A percentile compares a stretch with the other conserved stretches of the same genome.
Conservation (phyloP, 2,113 vertebrate genomes). For the Egretta garzetta region DNA sequence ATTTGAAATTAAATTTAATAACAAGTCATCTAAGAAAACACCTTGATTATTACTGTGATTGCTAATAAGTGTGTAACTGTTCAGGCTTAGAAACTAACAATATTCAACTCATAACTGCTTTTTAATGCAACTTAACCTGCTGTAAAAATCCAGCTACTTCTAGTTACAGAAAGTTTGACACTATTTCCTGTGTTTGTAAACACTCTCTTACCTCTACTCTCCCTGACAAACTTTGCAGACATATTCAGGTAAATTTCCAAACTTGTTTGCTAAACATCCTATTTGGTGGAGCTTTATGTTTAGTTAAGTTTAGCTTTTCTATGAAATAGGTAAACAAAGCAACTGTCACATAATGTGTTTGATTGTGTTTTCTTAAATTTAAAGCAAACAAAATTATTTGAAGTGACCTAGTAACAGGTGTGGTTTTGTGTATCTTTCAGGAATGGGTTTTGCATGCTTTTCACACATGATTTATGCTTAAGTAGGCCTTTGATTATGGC, state of each 20-base stretch:
- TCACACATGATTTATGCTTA: background rate
- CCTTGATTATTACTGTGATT: background rate
- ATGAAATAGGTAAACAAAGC: background rate
- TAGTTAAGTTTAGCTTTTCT: background rate
- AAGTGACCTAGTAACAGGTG: background rate
- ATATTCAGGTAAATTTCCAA: background rate
- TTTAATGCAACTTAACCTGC: background rate
- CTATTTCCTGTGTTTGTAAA: background rate
- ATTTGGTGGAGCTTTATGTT: background rate
- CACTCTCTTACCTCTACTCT: background rate
- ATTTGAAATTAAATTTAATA: background rate
- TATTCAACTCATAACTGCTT: background rate
- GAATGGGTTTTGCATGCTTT: background rate
- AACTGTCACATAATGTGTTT: fast-evolving
- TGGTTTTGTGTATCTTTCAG: background rate
- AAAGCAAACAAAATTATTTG: background rate
- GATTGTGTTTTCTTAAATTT: background rate
- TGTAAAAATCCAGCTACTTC: background rate
- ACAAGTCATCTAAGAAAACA: background rate
- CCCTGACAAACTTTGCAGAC: background rate
- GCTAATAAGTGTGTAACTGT: background rate
- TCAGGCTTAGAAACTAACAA: background rate
- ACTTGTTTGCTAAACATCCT: background rate
- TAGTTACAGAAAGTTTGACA: background rate
- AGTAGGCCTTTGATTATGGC: background rate